These are phyloP conservation scores for Enteromius afrohamiltoni DNA, from an alignment of 2,797 vertebrate genomes.

Conservation along the genomic window DNA sequence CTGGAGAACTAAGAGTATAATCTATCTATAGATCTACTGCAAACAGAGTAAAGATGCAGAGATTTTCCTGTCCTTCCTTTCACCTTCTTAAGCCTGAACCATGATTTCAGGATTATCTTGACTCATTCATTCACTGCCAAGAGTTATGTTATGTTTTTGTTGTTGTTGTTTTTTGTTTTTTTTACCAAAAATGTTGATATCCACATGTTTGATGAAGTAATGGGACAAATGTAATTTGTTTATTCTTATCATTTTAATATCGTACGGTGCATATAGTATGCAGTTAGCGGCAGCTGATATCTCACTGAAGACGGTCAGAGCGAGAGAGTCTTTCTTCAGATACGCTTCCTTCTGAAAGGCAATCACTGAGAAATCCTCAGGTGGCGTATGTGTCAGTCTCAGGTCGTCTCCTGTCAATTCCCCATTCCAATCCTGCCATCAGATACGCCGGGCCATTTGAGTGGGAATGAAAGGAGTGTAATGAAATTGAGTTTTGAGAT, in stretches of 20 bases:
- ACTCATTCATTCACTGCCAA: background rate
- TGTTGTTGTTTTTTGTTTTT: background rate
- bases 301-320: background rate
- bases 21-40: background rate
- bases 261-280: background rate
- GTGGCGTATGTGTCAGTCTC: constrained; percentile 51
- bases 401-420: constrained; percentile 53
- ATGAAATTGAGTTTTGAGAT: constrained; percentile 57
- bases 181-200: background rate
- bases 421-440: constrained; percentile 55
- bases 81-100: background rate
- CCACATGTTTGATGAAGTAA: accelerated
- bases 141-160: background rate
- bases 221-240: background rate
- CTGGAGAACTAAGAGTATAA: constrained; percentile 20
- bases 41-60: constrained; percentile 5
- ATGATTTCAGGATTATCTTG: background rate
- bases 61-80: background rate
- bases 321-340: background rate
- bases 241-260: background rate
- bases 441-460: constrained; percentile 50
- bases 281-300: background rate
- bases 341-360: constrained; percentile 35
- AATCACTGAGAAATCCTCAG: constrained; percentile 56
- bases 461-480: constrained; percentile 45